Evolutionary conservation across 1,140 invertebrate genomes (phyloP), one percentile per base, ranked within the genome.

Genomic region (Bombus cullumanus): DNA sequence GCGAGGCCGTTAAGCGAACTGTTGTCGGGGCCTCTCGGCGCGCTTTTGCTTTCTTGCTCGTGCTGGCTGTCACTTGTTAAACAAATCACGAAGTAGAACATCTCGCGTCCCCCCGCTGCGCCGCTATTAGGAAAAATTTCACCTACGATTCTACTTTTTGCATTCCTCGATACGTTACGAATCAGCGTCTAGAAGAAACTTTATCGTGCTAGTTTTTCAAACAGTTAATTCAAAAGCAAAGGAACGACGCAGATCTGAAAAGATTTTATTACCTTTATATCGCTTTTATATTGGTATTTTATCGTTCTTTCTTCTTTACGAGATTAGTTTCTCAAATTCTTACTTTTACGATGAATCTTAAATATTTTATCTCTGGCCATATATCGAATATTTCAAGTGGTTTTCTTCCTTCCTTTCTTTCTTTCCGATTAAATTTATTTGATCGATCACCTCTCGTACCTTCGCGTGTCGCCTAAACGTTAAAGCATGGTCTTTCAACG

Each of bases 1-100:
- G 41, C 0, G 6, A 41, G 53, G 66, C 25, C 15, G 66, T 3
- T 80, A 37, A 57, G 22, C 2, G 25, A 80, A 43, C 66, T 69
- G 43, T 53, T 15, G 9, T 39, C 43, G 15, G 34, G 31, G 25
- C 25, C 18, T 53, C 41, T 47, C 72, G n/a, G 22, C 77, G 25
- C 41, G 76, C 76, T 66, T 66, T 79, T 79, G 62, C 39, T 79
- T 79, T 79, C 77, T 68, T 43, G 37, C 76, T 62, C 28, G 76
- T 31, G 57, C n/a, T 34, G n/a, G 12, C 39, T n/a, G 76, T n/a
- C 34, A 25, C 66, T 80, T 69, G 39, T 47, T 34, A 41, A 37
- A n/a, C 41, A 69, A 68, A 78, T 78, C 39, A 31, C 62, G 15
- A 57, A 77, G 57, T 62, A 77, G 28, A 62, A 39, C 39, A 77